Evolutionary conservation across 2,888 invertebrate genomes (phyloP), one percentile per base, ranked within the genome.

Genomic region (Acrobeloides nanus): DNA sequence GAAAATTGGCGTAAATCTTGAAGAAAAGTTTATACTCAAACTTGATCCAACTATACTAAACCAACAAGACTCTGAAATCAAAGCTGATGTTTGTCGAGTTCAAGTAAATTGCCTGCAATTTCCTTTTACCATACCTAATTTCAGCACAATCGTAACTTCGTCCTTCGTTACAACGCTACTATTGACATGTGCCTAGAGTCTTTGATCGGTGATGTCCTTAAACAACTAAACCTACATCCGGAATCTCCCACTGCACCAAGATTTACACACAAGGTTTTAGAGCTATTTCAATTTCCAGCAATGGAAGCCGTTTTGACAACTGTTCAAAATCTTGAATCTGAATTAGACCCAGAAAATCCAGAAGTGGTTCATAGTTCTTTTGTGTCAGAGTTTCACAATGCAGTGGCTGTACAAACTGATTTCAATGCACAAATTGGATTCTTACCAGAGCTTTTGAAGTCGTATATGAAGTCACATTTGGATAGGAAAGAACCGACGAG

Each of bases 311-410:
- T 51, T 18, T 31, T 61, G 21, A 46, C 46, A 23, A 60, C 54
- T 17, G 21, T 48, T 7, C 61, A 61, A 38, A 44, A 48, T 26
- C 51, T 52, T 21, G 39, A 29, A 21, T 20, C 37, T 4, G 45
- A 39, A 12, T 42, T 45, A 10, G n/a, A 23, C 17, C 6, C 12
- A 20, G 8, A 25, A 7, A 8, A 27, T 37, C 38, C 46, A 29
- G 27, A 49, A 24, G 40, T 47, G 40, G 92, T 95, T 25, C 86
- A 89, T 66, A 92, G 92, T 79, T 89, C 89, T 75, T 93, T 97
- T 76, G 89, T 93, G 52, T 93, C 93, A 1, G 92, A 95, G 77
- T 95, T 97, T 77, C 90, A 93, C 75, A 92, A 93, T 76, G 92
- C 93, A 75, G 93, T 95, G 69, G 90, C 59, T 32, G 57, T 74